These are phyloP conservation scores for Holacanthella duospinosa DNA, from an alignment of 2,888 invertebrate species.

Conservation along the genomic window DNA sequence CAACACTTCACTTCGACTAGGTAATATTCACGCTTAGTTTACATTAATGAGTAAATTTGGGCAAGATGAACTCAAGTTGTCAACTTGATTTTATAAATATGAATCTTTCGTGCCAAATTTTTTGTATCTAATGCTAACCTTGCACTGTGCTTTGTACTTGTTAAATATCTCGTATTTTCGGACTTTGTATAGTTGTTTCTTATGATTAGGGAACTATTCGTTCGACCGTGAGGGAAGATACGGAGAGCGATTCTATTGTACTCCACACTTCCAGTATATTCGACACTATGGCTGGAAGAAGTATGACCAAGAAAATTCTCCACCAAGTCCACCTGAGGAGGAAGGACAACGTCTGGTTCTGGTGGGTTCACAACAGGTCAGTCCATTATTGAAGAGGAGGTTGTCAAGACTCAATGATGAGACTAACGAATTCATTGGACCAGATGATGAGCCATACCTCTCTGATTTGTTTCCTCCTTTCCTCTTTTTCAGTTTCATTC, in stretches of 20 bases:
- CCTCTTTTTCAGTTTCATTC: slow-evolving; percentile 27
- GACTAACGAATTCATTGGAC: not conserved
- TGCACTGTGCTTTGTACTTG: too few relatives aligned
- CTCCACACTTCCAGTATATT: slow-evolving; percentile 33
- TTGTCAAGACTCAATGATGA: not conserved
- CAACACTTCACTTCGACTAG: slow-evolving; percentile 68
- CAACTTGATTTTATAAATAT: too few relatives aligned
- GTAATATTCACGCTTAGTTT: too few relatives aligned
- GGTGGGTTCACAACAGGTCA: slow-evolving; percentile 27
- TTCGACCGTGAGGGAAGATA: slow-evolving; percentile 59
- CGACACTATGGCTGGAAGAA: slow-evolving; percentile 36
- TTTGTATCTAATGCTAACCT: too few relatives aligned
- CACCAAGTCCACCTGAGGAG: slow-evolving; percentile 2
- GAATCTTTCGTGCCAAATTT: too few relatives aligned
- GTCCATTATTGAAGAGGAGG: not conserved
- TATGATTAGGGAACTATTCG: slow-evolving; percentile 52
- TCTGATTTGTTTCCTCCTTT: not conserved
- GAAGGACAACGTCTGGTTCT: slow-evolving; percentile 6
- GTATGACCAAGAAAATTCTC: slow-evolving; percentile 26
- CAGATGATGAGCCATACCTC: not conserved
- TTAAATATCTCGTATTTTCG: too few relatives aligned
- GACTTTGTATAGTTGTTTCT: too few relatives aligned
- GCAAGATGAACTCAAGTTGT: too few relatives aligned
- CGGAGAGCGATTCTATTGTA: slow-evolving; percentile 62
- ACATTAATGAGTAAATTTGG: too few relatives aligned